Evolutionary conservation across 2,888 invertebrate species (phyloP).

Genomic region (Sceliomorpha sp.): DNA sequence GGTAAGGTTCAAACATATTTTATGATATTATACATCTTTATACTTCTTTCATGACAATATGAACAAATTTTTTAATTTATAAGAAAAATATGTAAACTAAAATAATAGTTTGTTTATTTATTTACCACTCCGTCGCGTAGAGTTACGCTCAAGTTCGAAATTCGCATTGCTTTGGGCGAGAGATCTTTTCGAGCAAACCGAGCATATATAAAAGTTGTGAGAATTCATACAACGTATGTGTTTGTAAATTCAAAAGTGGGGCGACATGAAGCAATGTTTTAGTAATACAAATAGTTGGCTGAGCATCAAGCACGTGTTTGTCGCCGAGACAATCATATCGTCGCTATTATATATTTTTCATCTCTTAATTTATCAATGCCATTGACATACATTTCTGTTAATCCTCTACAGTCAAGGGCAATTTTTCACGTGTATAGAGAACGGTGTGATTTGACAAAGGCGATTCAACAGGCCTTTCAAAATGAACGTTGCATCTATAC

Average conservation of each 20-base stretch:
- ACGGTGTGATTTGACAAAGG: neutral
- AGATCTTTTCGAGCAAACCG: too few species aligned
- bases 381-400: constrained; percentile 43
- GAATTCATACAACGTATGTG: neutral
- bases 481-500: too few species aligned
- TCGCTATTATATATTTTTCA: constrained; percentile 37
- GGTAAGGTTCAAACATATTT: too few species aligned
- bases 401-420: constrained; percentile 28
- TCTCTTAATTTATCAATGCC: constrained; percentile 47
- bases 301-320: constrained; percentile 62
- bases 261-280: constrained; percentile 64
- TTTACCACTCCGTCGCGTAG: too few species aligned
- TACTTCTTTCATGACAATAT: too few species aligned
- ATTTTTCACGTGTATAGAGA: constrained; percentile 3
- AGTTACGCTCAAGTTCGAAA: too few species aligned
- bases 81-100: too few species aligned
- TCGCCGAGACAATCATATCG: constrained; percentile 28
- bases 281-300: constrained; percentile 71
- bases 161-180: too few species aligned
- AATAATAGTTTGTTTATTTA: too few species aligned
- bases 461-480: too few species aligned
- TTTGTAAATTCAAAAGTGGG: constrained; percentile 26
- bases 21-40: too few species aligned
- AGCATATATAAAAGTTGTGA: neutral
- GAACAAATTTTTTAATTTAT: too few species aligned